phyloP scores from a whole-genome alignment of 2,888 invertebrate genomes.

The Desoria tigrina region DNA sequence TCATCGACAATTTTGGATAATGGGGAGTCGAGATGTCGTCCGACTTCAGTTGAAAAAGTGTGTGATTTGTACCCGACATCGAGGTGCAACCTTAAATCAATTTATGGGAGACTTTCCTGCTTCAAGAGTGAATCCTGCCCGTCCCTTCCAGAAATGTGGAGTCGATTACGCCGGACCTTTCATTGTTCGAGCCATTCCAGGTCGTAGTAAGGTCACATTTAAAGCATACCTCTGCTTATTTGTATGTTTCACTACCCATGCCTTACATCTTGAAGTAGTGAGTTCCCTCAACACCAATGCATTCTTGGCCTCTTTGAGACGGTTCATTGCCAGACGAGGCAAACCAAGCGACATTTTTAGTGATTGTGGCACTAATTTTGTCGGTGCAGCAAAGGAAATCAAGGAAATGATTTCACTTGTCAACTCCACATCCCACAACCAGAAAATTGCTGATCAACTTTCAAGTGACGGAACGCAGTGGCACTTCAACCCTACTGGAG shows the following conservation, averaged over 20 bases:
- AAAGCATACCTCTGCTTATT: not conserved
- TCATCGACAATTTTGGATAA: not conserved
- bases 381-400: too few relatives aligned
- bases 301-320: not conserved
- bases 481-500: constrained; percentile 55
- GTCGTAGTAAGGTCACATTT: not conserved
- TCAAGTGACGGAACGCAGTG: constrained; percentile 54
- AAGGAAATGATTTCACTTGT: too few relatives aligned
- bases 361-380: too few relatives aligned
- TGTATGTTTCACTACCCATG: too few relatives aligned
- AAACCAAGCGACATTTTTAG: not conserved
- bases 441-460: too few relatives aligned
- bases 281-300: not conserved
- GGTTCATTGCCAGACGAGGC: not conserved
- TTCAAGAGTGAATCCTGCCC: not conserved
- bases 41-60: not conserved
- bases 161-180: too few relatives aligned
- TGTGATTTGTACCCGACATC: not conserved
- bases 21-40: not conserved
- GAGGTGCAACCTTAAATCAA: not conserved
- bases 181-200: not conserved
- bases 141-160: not conserved
- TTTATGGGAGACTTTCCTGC: not conserved
- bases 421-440: too few relatives aligned
- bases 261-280: too few relatives aligned